Evolutionary conservation across 1,140 invertebrate species (phyloP), one percentile per base, ranked within the genome.

Genomic region (Mya arenaria): DNA sequence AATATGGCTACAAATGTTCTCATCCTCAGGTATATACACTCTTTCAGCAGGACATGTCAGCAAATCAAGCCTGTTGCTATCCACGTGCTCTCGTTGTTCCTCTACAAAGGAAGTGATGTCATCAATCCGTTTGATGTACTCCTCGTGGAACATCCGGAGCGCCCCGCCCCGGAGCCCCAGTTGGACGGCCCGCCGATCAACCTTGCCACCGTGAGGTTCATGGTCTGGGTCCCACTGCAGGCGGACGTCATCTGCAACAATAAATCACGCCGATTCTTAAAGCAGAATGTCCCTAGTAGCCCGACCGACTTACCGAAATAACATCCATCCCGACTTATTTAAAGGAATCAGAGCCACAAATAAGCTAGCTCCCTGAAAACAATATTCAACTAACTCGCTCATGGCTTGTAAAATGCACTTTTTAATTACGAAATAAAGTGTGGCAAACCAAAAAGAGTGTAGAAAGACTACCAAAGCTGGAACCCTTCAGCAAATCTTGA

Each of bases 221-320:
- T 89, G 90, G 68, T 91, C 90, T 10, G 89, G 89, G 68, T 90
- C 90, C 90, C 90, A 91, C 66, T 90, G 88, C 4, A 91, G 55
- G 17, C 87, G 56, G 1, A 90, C 87, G 25, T 74, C 52, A 69
- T 58, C 68, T 79, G 32, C 28, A 8, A 41, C n/a, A n/a, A n/a
- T n/a, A n/a, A n/a, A n/a, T n/a, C n/a, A n/a, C n/a, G n/a, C n/a
- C n/a, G n/a, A n/a, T n/a, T n/a, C n/a, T n/a, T n/a, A n/a, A n/a
- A n/a, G n/a, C n/a, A n/a, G n/a, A n/a, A n/a, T n/a, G n/a, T n/a
- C n/a, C n/a, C n/a, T n/a, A n/a, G n/a, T n/a, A n/a, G n/a, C n/a
- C n/a, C n/a, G n/a, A n/a, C n/a, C n/a, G n/a, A n/a, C n/a, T n/a
- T n/a, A n/a, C n/a, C n/a, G n/a, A n/a, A n/a, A n/a, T n/a, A n/a